Evolutionary conservation across 2,113 vertebrate genomes (phyloP).

Genomic region (Urocynchramus pylzowi): DNA sequence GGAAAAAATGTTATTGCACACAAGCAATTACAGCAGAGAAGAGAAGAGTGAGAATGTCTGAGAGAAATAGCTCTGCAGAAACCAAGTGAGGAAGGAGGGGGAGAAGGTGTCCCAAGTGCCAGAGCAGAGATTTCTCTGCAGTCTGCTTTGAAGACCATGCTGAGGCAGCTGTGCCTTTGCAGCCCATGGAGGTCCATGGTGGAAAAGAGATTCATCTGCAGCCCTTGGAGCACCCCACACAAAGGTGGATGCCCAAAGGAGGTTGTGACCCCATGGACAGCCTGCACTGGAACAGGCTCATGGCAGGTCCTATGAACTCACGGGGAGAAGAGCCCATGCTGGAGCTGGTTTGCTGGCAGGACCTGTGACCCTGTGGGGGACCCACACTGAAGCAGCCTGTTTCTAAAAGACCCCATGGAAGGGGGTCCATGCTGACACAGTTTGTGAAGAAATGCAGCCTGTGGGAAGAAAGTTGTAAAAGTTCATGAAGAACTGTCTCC

Average conservation of each 20-base stretch:
- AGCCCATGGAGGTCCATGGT: not conserved
- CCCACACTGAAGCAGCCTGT: not conserved
- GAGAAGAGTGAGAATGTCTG: not conserved
- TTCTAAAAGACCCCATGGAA: rapidly evolving
- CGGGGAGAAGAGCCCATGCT: not conserved
- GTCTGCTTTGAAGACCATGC: not conserved
- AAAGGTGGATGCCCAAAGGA: not conserved
- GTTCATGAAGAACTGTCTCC: not conserved
- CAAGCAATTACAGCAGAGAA: not conserved
- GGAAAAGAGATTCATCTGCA: not conserved
- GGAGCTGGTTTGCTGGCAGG: not conserved
- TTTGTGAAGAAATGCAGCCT: not conserved
- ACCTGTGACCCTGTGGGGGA: too few relatives aligned
- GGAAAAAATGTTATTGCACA: not conserved
- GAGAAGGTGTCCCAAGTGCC: not conserved
- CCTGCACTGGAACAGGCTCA: not conserved
- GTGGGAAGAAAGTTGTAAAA: not conserved
- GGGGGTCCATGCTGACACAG: not conserved
- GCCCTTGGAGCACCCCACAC: not conserved
- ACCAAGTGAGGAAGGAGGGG: not conserved
- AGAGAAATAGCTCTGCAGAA: not conserved
- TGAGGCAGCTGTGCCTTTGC: not conserved
- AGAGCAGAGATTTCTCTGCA: not conserved
- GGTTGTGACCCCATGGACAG: not conserved
- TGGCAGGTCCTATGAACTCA: not conserved